Base-by-base conservation (phyloP, 2,888 invertebrate species). In the Quadriops clusia region DNA sequence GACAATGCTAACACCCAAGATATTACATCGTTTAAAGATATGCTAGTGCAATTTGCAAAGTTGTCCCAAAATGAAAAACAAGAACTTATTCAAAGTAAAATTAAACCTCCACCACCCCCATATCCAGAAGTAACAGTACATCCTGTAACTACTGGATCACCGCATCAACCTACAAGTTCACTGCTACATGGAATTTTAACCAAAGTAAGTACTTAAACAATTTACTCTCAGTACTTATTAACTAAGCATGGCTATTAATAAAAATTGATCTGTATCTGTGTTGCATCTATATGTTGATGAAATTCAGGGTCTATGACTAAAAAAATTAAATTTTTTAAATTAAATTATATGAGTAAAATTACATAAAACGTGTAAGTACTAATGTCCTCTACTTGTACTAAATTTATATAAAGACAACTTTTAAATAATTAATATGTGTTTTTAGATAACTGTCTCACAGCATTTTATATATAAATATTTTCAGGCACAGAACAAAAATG, bases 81-180 rank as follows among this genome's bases (percentile, higher is more conserved):
- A 25, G 60, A 58, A 39, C 39, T 59, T 5, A 46, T 59, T 12
- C 54, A 56, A 33, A 53, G 53, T 29, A 49, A 53, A 3, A 48
- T 52, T 17, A 58, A 69, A 30, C 70, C 70, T 2, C 72, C 75
- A 5, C 76, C 77, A 4, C 77, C 74, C 26, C 77, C 73, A 28
- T 81, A 81, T 61, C 82, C 82, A 1, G 83, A 83, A 59, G 82
- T 83, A 25, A 83, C 82, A 2, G 65, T 83, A 11, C 74, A 82
- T 50, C 82, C 83, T 0, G 82, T 83, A 31, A 63, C 64, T 17
- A 38, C 43, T 14, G 45, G 51, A 4, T 46, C 56, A 7, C 33
- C 52, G 13, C 44, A 49, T 4, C 67, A 68, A 37, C 69, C 71
- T 43, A 71, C 72, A 36, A 68, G 65, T 39, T 82, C 82, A 1